Percentiles rank a stretch among this genome's conserved stretches.
Evolutionary conservation across 2,113 vertebrate genomes (phyloP).

Genomic region (Cnemophilus loriae): DNA sequence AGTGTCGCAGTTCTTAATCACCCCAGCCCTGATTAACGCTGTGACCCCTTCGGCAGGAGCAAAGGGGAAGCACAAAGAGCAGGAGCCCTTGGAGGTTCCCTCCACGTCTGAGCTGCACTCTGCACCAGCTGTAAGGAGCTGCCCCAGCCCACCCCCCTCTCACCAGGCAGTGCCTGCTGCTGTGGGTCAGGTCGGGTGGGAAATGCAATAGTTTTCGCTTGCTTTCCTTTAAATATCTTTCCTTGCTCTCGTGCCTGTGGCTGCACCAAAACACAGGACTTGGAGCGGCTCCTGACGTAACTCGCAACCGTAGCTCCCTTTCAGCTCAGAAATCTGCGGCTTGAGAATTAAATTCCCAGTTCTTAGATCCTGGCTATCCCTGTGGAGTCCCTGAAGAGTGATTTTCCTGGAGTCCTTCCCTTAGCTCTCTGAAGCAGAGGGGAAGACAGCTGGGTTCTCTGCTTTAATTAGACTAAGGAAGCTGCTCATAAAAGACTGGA

Average conservation of each 20-base stretch:
- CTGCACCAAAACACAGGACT: background rate
- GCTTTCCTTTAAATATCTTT: background rate
- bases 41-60: background rate
- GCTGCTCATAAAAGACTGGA: background rate
- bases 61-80: background rate
- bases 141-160: background rate
- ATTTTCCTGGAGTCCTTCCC: conserved; percentile 13
- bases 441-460: conserved; percentile 1
- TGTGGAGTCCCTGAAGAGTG: background rate
- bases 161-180: background rate
- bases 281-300: background rate
- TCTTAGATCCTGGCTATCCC: background rate
- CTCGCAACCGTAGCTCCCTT: background rate
- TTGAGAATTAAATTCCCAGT: background rate
- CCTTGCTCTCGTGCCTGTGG: background rate
- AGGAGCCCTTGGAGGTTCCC: background rate
- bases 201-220: background rate
- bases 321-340: background rate
- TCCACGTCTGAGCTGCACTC: background rate
- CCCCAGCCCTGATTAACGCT: background rate
- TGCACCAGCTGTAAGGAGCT: background rate
- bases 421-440: background rate
- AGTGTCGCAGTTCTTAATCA: background rate
- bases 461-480: conserved; percentile 9
- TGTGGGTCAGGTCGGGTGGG: background rate